Evolutionary conservation across 2,888 invertebrate genomes (phyloP).

Genomic region (Ommatoiulus sabulosus): DNA sequence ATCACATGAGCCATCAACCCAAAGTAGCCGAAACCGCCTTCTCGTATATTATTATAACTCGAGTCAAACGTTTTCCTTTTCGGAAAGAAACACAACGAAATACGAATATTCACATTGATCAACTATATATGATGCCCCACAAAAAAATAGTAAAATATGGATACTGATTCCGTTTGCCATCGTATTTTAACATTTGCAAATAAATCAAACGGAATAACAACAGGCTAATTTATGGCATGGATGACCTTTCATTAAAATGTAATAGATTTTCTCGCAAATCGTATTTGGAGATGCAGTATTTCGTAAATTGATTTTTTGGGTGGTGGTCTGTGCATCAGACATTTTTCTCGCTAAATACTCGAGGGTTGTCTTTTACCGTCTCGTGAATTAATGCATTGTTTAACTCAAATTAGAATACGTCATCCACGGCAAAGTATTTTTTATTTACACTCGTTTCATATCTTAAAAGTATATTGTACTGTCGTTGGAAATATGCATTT

Average conservation of each 20-base stretch:
- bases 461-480: too few species aligned
- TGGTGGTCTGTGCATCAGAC: background rate
- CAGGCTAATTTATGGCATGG: conserved; percentile 4
- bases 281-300: background rate
- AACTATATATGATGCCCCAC: background rate
- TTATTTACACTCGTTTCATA: too few species aligned
- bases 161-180: conserved; percentile 13
- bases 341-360: too few species aligned
- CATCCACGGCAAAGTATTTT: too few species aligned
- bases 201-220: background rate
- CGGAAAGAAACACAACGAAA: conserved; percentile 13
- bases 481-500: too few species aligned
- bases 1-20: background rate
- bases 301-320: conserved; percentile 14
- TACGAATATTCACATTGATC: conserved; percentile 18
- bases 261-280: background rate
- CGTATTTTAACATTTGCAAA: conserved; percentile 8
- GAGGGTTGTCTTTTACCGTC: too few species aligned
- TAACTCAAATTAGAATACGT: too few species aligned
- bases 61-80: conserved; percentile 7
- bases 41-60: conserved; percentile 20
- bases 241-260: background rate
- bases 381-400: too few species aligned
- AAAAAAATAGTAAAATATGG: conserved; percentile 20
- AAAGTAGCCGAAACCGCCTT: conserved; percentile 21